Base-by-base conservation (phyloP, 2,888 invertebrate genomes). In the Ectemnius continuus region DNA sequence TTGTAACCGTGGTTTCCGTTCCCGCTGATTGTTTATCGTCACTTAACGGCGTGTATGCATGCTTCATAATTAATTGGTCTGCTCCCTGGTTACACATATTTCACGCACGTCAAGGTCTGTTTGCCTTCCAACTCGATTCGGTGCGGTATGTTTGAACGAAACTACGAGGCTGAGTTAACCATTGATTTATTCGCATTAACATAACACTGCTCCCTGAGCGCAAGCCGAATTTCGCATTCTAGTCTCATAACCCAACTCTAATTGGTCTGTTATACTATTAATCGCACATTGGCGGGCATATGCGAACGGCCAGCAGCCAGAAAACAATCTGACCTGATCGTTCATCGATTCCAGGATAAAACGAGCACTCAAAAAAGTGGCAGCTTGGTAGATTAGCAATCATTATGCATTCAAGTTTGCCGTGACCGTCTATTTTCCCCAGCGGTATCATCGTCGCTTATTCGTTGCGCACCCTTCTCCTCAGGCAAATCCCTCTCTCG, bases 341-440 rank as follows among this genome's bases (percentile, higher is more conserved):
- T 5, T 11, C 11, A 11, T 36, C 36, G 11, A 36, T 36, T 36
- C 36, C 4, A 4, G 2, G 36, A 36, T 8, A 36, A 6, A 36
- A 36, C 5, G 36, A 36, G 11, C 8, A 11, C 52, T 4, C 52
- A 3, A 52, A 52, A 52, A 52, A 58, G n/a, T 6, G 8, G 23
- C 20, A 14, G 58, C 20, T 18, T 26, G 26, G 8, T 13, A 2
- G 23, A 26, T 67, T 73, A 69, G 48, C 59, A 65, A 70, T 61
- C 57, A 68, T 46, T 70, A 74, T 69, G 75, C 75, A 75, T 76
- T 78, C 73, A 75, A 73, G 72, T 76, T 71, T 73, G 68, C 67
- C 69, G 58, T 59, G 14, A 8, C 16, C 60, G 46, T 45, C 47
- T 16, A n/a, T 0, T 14, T 46, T 20, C 45, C 36, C 52, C 45